phyloP scores from a whole-genome alignment of 2,888 invertebrate species.

The Chrysolina haemoptera region DNA sequence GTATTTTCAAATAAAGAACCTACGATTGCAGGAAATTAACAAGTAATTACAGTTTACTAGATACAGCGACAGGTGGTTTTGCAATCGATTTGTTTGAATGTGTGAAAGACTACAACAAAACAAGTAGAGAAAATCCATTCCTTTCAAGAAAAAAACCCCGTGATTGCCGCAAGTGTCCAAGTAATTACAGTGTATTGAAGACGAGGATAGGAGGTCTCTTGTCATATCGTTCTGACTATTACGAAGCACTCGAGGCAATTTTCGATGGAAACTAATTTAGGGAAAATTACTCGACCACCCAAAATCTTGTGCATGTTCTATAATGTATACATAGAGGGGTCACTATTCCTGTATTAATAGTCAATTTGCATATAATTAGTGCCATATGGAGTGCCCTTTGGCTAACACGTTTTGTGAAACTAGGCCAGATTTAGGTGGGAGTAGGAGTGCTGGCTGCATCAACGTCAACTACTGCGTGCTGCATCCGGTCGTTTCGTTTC shows the following conservation, averaged over 20 bases:
- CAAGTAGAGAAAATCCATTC: too few relatives aligned
- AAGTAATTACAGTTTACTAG: too few relatives aligned
- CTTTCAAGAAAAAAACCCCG: neutral
- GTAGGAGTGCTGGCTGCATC: too few relatives aligned
- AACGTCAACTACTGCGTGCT: too few relatives aligned
- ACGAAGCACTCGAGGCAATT: conserved; percentile 12
- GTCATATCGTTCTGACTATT: conserved; percentile 15
- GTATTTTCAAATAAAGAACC: too few relatives aligned
- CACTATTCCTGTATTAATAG: conserved; percentile 48
- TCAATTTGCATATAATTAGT: conserved; percentile 56
- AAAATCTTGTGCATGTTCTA: conserved; percentile 19
- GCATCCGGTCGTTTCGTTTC: too few relatives aligned
- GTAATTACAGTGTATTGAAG: neutral
- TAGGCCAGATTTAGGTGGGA: neutral
- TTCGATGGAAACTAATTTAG: conserved; percentile 23
- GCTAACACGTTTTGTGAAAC: conserved; percentile 10
- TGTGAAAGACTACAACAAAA: too few relatives aligned
- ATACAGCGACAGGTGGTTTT: too few relatives aligned
- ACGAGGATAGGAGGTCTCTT: conserved; percentile 6
- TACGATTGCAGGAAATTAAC: too few relatives aligned
- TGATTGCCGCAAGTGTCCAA: neutral
- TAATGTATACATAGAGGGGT: conserved; percentile 11
- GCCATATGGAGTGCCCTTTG: conserved; percentile 39
- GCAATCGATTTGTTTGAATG: too few relatives aligned
- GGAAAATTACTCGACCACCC: conserved; percentile 27